Evolutionary conservation across 92 coral and sea anemone genomes (phyloP).

Genomic region (Siderastrea siderea): DNA sequence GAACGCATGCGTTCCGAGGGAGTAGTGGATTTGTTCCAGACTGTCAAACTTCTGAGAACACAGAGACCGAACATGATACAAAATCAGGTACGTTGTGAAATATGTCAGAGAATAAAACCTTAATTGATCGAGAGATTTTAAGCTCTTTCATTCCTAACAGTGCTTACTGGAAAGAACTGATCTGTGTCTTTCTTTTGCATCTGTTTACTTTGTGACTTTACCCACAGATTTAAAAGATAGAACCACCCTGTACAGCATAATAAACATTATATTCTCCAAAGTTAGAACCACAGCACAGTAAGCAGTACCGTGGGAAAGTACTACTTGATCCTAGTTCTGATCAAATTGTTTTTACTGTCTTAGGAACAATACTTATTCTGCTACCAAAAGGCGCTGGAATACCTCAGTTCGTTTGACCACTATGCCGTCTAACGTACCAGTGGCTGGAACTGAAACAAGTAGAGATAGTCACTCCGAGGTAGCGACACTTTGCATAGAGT

Average conservation of each 20-base stretch:
- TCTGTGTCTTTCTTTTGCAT: too few relatives aligned
- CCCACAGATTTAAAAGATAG: too few relatives aligned
- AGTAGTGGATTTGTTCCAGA: constrained; percentile 97
- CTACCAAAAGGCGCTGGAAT: constrained; percentile 95
- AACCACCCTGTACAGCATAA: too few relatives aligned
- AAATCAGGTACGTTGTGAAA: constrained; percentile 81
- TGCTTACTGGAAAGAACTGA: too few relatives aligned
- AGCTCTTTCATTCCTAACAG: too few relatives aligned
- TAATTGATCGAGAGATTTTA: too few relatives aligned
- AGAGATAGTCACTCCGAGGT: background rate
- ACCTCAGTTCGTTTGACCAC: constrained; percentile 98
- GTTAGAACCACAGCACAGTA: background rate
- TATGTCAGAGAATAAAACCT: too few relatives aligned
- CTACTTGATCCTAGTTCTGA: background rate
- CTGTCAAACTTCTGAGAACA: constrained; percentile 93
- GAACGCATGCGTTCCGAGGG: constrained; percentile 99
- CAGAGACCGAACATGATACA: constrained; percentile 99
- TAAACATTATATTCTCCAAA: background rate
- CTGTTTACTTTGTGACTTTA: too few relatives aligned
- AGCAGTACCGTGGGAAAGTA: background rate
- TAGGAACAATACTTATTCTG: constrained; percentile 97
- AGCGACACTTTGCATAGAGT: background rate
- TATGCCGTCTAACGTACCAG: constrained; percentile 73
- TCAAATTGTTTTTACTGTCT: background rate
- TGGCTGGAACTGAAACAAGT: background rate